Evolutionary conservation across 2,888 invertebrate genomes (phyloP).

Genomic region (Acholoe squamosa): DNA sequence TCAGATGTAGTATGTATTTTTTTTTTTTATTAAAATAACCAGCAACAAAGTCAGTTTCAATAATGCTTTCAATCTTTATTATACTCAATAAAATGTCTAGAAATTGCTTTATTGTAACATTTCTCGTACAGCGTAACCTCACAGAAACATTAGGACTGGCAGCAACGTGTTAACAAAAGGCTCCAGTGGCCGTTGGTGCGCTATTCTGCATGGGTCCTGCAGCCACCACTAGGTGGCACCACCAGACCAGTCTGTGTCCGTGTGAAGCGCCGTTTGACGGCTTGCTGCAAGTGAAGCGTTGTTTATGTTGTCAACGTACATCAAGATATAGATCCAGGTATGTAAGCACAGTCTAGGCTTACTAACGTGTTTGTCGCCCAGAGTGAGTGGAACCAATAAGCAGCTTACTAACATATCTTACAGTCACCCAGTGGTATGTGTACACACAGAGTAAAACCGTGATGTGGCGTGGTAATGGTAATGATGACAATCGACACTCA

Average conservation of each 20-base stretch:
- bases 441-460: too few relatives aligned
- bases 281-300: constrained; percentile 16
- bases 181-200: not conserved
- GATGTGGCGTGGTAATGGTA: too few relatives aligned
- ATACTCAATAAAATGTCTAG: constrained; percentile 24
- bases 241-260: not conserved
- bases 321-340: not conserved
- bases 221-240: not conserved
- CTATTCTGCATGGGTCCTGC: not conserved
- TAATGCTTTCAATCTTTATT: constrained; percentile 54
- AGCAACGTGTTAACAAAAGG: constrained; percentile 1
- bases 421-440: too few relatives aligned
- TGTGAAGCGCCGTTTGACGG: not conserved
- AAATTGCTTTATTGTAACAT: constrained; percentile 21
- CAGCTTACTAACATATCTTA: too few relatives aligned
- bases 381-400: not conserved
- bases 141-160: not conserved
- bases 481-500: too few relatives aligned
- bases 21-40: not conserved
- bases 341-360: constrained; percentile 7
- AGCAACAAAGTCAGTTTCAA: constrained; percentile 12
- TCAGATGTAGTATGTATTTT: too few relatives aligned
- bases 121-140: not conserved
- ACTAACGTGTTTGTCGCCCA: not conserved
- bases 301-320: constrained; percentile 6